Conservation (phyloP, 2,888 invertebrate genomes). For the Trissonchulus sp. region DNA sequence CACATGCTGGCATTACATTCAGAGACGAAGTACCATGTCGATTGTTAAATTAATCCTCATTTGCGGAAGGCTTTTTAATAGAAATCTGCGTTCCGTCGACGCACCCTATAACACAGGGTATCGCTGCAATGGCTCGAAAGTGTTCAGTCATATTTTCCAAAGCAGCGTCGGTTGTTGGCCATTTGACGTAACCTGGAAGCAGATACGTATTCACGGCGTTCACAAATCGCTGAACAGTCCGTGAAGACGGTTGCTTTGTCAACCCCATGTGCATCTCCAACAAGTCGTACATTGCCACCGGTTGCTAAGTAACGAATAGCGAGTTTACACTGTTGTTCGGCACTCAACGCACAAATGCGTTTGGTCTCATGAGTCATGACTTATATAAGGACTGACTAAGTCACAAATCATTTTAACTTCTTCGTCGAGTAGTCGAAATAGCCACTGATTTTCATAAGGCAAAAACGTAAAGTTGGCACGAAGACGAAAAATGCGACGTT, state of each 20-base stretch:
- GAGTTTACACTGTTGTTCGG: not conserved
- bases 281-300: not conserved
- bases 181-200: not conserved
- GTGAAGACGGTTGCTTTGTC: conserved; percentile 2
- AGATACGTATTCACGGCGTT: not conserved
- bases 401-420: not conserved
- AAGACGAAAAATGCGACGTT: not conserved
- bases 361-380: conserved; percentile 1
- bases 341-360: not conserved
- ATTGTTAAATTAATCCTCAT: not conserved
- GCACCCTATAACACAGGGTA: conserved; percentile 5
- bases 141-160: not conserved
- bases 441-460: not conserved
- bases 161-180: not conserved
- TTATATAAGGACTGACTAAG: not conserved
- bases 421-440: not conserved
- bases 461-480: not conserved
- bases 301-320: not conserved
- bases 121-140: not conserved
- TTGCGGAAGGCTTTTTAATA: not conserved
- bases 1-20: conserved; percentile 1
- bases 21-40: conserved; percentile 7
- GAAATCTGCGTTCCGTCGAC: not conserved
- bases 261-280: conserved; percentile 21
- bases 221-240: conserved; percentile 4